phyloP scores from a whole-genome alignment of 2,113 vertebrate species.

The Siniperca chuatsi region DNA sequence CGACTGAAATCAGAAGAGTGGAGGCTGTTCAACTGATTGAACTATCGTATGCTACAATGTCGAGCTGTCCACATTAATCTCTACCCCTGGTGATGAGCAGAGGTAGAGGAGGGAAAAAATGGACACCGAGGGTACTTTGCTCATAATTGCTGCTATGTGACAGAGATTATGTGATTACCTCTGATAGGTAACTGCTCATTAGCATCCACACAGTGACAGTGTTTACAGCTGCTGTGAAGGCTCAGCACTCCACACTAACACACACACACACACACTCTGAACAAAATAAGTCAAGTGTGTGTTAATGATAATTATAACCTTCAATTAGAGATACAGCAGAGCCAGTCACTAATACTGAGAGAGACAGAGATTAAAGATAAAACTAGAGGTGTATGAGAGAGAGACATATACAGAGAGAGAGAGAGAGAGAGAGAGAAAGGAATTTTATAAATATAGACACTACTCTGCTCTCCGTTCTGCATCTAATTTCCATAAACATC shows the following conservation, averaged over 20 bases:
- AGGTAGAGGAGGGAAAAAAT: neutral
- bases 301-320: conserved; percentile 45
- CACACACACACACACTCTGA: neutral
- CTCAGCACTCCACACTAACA: neutral
- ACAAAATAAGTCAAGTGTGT: conserved; percentile 25
- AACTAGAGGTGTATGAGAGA: neutral
- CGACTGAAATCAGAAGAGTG: no score
- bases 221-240: conserved; percentile 18
- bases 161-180: neutral
- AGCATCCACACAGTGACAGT: neutral
- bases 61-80: neutral
- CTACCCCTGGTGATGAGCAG: no score
- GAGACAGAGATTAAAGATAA: conserved; percentile 10
- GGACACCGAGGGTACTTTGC: neutral
- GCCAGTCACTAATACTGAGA: neutral
- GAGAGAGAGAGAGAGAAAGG: neutral
- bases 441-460: conserved; percentile 57
- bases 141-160: conserved; percentile 5
- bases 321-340: conserved; percentile 42
- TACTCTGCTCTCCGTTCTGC: conserved; percentile 37
- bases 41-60: neutral
- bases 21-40: no score
- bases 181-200: conserved; percentile 42
- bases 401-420: neutral
- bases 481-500: conserved; percentile 62